A percentile compares a stretch with the other conserved stretches of the same genome.
phyloP scores from a whole-genome alignment of 2,113 vertebrate species.

The Bothrops jararaca region DNA sequence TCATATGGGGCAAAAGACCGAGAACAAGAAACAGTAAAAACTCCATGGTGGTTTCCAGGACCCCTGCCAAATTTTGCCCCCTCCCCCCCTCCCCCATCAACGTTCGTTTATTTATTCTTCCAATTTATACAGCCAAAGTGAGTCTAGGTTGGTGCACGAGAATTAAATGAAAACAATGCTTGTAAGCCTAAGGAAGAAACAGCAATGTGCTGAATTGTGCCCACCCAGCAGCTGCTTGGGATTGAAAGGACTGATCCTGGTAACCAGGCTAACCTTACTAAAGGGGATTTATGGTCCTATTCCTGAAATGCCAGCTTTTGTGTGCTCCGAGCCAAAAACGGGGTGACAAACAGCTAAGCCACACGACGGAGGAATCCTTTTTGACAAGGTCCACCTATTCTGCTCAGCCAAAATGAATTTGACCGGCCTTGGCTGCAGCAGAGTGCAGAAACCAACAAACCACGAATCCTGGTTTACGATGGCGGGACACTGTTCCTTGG shows the following conservation, averaged over 20 bases:
- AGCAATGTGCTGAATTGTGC: not conserved
- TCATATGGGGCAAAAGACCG: not conserved
- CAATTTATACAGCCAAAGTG: not conserved
- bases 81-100: too few species aligned
- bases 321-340: not conserved
- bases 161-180: not conserved
- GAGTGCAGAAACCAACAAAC: not conserved
- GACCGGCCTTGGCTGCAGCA: not conserved
- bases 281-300: not conserved
- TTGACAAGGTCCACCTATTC: not conserved
- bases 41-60: rapidly evolving
- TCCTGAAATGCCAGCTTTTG: not conserved
- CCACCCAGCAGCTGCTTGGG: not conserved
- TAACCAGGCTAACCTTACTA: not conserved
- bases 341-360: not conserved
- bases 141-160: not conserved
- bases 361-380: rapidly evolving
- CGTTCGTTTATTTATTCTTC: not conserved
- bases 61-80: not conserved
- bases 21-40: not conserved
- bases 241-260: not conserved
- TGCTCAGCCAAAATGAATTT: not conserved
- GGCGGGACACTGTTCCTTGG: not conserved
- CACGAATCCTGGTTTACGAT: not conserved
- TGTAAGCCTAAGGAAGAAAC: not conserved